These are phyloP conservation scores for Dreissena rostriformis DNA, from an alignment of 1,140 invertebrate species.

Conservation along the genomic window DNA sequence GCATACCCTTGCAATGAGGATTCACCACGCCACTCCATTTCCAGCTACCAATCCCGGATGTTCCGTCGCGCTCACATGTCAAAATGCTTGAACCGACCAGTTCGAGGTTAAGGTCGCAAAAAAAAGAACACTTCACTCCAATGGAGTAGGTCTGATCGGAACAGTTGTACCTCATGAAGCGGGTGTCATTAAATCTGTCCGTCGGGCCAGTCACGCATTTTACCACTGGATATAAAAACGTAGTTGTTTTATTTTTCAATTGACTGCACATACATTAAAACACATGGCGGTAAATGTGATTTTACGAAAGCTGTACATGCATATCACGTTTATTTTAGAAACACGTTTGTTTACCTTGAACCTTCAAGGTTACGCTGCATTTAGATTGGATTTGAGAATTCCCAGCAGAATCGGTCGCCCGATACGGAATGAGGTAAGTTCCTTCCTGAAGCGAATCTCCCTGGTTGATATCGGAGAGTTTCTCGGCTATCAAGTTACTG, in stretches of 20 bases:
- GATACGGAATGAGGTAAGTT: slow-evolving; percentile 13
- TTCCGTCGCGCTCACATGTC: slow-evolving; percentile 35
- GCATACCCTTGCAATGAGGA: slow-evolving; percentile 40
- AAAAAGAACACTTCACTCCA: slow-evolving; percentile 11
- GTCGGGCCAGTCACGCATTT: slow-evolving; percentile 12
- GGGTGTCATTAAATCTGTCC: neutral
- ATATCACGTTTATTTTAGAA: no score
- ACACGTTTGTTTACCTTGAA: neutral
- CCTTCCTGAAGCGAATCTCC: slow-evolving; percentile 21
- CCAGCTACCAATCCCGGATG: neutral
- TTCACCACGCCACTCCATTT: slow-evolving; percentile 9
- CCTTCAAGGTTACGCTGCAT: neutral
- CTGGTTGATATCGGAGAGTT: neutral
- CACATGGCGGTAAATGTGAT: no score
- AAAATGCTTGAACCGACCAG: slow-evolving; percentile 7
- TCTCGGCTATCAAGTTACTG: neutral
- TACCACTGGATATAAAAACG: slow-evolving; percentile 18
- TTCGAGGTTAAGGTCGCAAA: slow-evolving; percentile 6
- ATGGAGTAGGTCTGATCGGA: slow-evolving; percentile 8
- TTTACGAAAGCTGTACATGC: no score
- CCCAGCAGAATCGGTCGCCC: slow-evolving; percentile 10
- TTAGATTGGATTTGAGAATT: neutral
- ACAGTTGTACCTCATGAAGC: slow-evolving; percentile 28
- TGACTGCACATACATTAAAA: no score
- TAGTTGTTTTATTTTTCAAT: no score